Base-by-base conservation (phyloP, 2,113 vertebrate genomes). In the Sebastes fasciatus region DNA sequence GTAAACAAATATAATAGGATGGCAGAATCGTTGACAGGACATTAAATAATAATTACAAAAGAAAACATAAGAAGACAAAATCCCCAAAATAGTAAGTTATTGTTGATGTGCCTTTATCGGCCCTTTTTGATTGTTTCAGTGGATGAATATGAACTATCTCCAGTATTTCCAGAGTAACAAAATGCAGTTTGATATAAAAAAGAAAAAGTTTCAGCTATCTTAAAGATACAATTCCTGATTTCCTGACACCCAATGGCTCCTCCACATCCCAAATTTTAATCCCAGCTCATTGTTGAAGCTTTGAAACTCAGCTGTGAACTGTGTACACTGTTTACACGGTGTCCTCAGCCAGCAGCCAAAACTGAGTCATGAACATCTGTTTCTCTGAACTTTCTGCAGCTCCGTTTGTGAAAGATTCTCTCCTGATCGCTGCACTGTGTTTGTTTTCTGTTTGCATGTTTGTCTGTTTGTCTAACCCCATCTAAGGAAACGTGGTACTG, bases 401-500 rank as follows among this genome's bases (percentile, higher is more conserved):
- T 82, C 46, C 23, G 26, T 51, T 9, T 74, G 23, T 57, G 42
- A 61, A 60, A 1, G 0, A 48, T 71, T 11, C 7, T 54, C 43
- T 52, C 55, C 90, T 90, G 58, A 89, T 74, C 13, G 1, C 6
- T 13, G 6, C 42, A 17, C 8, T 0, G 0, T 60, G 5, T 74
- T 26, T 82, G 17, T 55, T 62, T 14, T 75, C 23, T 54, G 60
- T 63, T 10, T 85, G 23, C 5, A 1, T 62, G 54, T 63, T 43
- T 79, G 16, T 79, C 13, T 73, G 51, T 75, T 76, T 77, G 13
- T 63, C 55, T 16, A 1, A 21, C 62, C 52, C 40, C 13, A 21
- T 57, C 79, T 58, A 96, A 99, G 98, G 98, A 99, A 94, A 99
- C 98, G 0, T 99, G 98, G 98, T 99, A 99, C 94, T 99, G 98